Conservation (phyloP, 2,113 vertebrate genomes). For the Trogon melanurus region DNA sequence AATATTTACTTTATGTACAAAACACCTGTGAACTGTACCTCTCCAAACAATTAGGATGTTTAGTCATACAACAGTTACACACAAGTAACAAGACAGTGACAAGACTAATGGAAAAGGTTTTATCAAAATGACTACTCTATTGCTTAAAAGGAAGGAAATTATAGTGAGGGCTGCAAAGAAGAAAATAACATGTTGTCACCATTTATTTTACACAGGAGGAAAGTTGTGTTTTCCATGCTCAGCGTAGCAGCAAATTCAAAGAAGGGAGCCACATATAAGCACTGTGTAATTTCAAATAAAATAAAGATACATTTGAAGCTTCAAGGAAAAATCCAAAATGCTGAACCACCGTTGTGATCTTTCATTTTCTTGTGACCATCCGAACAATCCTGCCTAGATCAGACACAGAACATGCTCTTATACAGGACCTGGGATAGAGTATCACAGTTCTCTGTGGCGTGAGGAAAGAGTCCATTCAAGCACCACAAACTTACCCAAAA, state of each 20-base stretch:
- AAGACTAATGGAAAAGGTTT: slow-evolving; percentile 74
- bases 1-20: neutral
- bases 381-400: neutral
- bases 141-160: slow-evolving; percentile 74
- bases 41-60: slow-evolving; percentile 14
- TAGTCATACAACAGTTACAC: slow-evolving; percentile 46
- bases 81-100: slow-evolving; percentile 57
- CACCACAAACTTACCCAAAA: neutral
- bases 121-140: slow-evolving; percentile 69
- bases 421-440: neutral
- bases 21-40: slow-evolving; percentile 41
- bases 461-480: neutral
- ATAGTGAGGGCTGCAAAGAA: slow-evolving; percentile 68
- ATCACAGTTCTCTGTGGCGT: neutral
- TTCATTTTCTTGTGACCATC: slow-evolving; percentile 25
- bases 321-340: slow-evolving; percentile 45
- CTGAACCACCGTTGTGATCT: slow-evolving; percentile 59
- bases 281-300: slow-evolving; percentile 37
- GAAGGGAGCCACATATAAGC: slow-evolving; percentile 27
- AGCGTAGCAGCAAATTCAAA: slow-evolving; percentile 54
- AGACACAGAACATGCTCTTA: neutral
- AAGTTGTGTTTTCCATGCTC: slow-evolving; percentile 53
- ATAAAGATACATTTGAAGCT: slow-evolving; percentile 21
- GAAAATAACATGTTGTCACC: slow-evolving; percentile 71
- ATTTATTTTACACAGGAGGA: slow-evolving; percentile 66